Base-by-base conservation (phyloP, 2,113 vertebrate species). In the Dasypus novemcinctus region DNA sequence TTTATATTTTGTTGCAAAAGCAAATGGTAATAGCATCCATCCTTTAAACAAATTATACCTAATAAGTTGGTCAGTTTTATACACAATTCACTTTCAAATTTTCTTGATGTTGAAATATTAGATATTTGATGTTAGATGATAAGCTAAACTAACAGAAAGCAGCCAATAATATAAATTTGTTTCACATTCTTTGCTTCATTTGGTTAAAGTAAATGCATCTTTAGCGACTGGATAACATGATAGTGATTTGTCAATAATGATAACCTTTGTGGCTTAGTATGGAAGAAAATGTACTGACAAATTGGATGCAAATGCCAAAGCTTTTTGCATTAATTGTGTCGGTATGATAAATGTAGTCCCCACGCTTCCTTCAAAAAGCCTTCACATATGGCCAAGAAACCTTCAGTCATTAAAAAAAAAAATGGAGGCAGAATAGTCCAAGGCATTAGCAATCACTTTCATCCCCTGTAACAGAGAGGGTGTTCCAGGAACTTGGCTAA, bases 231-330 rank as follows among this genome's bases (percentile, higher is more conserved):
- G 52, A 80, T 72, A 87, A 95, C 90, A 85, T 82, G 46, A 80
- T 76, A 86, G 59, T 90, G 75, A 90, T 90, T 87, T 87, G 27
- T 93, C 85, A 90, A 64, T 95, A 94, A 91, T 91, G 57, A 74
- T 85, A 83, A 85, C 43, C 33, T 93, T 85, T 96, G 38, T 23
- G 91, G 46, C 72, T 90, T 83, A 86, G 41, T 46, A 61, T n/a
- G 81, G 66, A 88, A 18, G 23, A 78, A 93, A 18, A 82, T 85
- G 1, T 94, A 82, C 82, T 91, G 68, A 93, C 36, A 92, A 94
- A 79, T 69, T 18, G 21, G 57, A 92, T 18, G 21, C 68, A 89
- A 82, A 83, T 46, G 7, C 41, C 83, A 93, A 95, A 91, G 31
- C 12, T 68, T 93, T 85, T 87, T 95, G 59, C 63, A 87, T 64